Evolutionary conservation across 2,888 invertebrate genomes (phyloP), one percentile per base, ranked within the genome.

Genomic region (Campoletis raptor): DNA sequence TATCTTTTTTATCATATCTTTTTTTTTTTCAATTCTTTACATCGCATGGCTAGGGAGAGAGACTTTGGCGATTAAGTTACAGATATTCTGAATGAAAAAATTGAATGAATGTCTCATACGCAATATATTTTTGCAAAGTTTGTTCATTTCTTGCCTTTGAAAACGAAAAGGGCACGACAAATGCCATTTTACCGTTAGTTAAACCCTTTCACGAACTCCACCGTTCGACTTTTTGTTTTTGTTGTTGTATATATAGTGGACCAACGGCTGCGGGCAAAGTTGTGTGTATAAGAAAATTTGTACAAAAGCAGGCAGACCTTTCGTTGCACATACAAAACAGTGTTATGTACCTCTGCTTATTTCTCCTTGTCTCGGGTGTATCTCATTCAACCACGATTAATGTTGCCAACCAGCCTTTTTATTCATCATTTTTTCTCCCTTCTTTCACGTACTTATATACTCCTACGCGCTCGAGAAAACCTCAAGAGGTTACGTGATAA

Each of bases 231-330:
- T 69, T 24, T 30, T 30, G n/a, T 30, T 30, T 30, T 30, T 30
- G 1, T 30, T 30, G 1, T 30, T 76, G 21, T 37, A 40, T 66
- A 77, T 18, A 48, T 54, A 64, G 67, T 40, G 69, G 83, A 83
- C 73, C 77, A 83, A 78, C 86, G 81, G 86, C 83, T 86, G 83
- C 81, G 67, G 57, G 80, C 76, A 73, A 48, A 48, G 45, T 83
- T 86, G 64, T 83, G 83, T 45, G 15, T 77, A 86, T 77, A 86
- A 83, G 81, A 81, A 81, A 83, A 86, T 86, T 86, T 86, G 83
- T 85, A 85, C 48, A 76, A 85, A 83, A 79, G 69, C 80, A 77
- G 82, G 69, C 80, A 77, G 37, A 81, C 73, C 81, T 86, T 70
- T n/a, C 83, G 83, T 78, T 73, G 81, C 66, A 78, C 86, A 86